Conservation (phyloP, 2,888 invertebrate genomes). For the Cantharis flavilabris region DNA sequence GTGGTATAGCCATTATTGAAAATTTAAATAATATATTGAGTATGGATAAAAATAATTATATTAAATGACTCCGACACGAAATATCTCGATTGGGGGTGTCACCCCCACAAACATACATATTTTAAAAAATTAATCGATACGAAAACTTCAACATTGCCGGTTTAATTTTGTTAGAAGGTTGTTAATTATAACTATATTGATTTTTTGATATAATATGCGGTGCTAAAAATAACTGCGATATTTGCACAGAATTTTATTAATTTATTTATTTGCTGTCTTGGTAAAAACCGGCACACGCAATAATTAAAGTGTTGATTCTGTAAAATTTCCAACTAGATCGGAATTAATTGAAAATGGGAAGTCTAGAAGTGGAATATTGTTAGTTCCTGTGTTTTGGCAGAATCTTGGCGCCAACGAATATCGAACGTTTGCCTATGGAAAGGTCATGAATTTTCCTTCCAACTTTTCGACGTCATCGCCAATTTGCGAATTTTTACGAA, state of each 20-base stretch:
- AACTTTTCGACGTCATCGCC: neutral
- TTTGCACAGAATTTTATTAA: neutral
- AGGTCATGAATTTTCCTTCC: neutral
- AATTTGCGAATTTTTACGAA: neutral
- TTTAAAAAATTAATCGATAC: neutral
- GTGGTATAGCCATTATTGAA: too few species aligned
- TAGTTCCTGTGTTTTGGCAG: neutral
- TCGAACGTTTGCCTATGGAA: neutral
- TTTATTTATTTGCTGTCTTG: neutral
- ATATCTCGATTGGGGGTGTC: neutral
- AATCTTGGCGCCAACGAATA: neutral
- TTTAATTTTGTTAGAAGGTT: too few species aligned
- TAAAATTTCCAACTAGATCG: neutral
- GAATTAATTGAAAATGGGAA: neutral
- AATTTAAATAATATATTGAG: too few species aligned
- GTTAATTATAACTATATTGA: neutral
- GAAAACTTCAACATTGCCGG: neutral
- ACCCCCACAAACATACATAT: neutral
- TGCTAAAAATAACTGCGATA: neutral
- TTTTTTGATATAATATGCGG: neutral
- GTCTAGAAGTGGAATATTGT: neutral
- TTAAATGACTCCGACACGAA: neutral
- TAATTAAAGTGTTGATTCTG: neutral
- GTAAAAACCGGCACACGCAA: neutral
- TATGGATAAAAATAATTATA: too few species aligned